A percentile compares a stretch with the other conserved stretches of the same genome.
These are phyloP conservation scores for Neosilurus hyrtlii DNA, from an alignment of 2,797 vertebrate genomes.

Conservation along the genomic window DNA sequence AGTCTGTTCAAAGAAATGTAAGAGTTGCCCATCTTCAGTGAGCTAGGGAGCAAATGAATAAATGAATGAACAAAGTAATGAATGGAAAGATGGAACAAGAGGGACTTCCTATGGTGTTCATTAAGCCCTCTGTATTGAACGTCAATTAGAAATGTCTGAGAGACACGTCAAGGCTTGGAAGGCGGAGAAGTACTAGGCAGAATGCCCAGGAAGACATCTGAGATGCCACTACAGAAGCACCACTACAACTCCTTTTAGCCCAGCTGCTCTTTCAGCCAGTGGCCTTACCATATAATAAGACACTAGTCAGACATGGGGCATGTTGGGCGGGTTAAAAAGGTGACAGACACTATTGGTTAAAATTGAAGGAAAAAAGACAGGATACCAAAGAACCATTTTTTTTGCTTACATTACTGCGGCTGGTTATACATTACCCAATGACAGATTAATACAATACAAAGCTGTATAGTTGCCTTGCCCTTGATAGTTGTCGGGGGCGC, in stretches of 20 bases:
- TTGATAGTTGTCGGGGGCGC: no score
- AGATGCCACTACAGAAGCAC: conserved; percentile 51
- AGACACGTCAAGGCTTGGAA: conserved; percentile 43
- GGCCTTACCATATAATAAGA: conserved; percentile 42
- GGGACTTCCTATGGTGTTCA: conserved; percentile 49
- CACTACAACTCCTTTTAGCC: conserved; percentile 54
- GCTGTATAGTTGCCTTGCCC: background rate
- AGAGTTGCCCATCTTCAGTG: conserved; percentile 37
- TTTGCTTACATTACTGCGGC: background rate
- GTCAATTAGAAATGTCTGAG: conserved; percentile 55
- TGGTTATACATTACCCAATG: conserved; percentile 1
- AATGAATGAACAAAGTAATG: conserved; percentile 42
- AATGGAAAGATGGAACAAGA: conserved; percentile 16
- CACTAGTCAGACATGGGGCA: conserved; percentile 46
- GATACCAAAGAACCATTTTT: background rate
- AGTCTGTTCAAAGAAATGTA: background rate
- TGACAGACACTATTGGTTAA: background rate
- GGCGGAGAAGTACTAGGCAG: conserved; percentile 50
- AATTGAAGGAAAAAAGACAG: conserved; percentile 3
- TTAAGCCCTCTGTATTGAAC: conserved; percentile 56
- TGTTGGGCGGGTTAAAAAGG: conserved; percentile 22
- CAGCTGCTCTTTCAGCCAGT: conserved; percentile 45
- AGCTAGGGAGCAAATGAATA: conserved; percentile 37
- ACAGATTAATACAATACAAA: background rate
- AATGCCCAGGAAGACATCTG: conserved; percentile 59